Evolutionary conservation across 2,888 invertebrate species (phyloP).

Genomic region (Aleiodes alternator): DNA sequence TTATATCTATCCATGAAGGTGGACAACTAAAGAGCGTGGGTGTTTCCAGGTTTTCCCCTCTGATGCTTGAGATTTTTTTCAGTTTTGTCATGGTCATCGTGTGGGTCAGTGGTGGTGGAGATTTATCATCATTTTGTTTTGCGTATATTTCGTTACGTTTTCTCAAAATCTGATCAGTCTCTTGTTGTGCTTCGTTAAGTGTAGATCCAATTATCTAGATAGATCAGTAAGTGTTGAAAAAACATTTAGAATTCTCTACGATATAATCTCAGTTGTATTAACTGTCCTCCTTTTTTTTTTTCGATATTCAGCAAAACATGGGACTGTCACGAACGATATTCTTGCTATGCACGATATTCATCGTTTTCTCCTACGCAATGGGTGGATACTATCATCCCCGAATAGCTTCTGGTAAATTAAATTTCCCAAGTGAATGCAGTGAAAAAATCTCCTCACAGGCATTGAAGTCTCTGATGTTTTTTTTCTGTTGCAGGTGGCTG

Average conservation of each 20-base stretch:
- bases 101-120: constrained; percentile 18
- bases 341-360: constrained; percentile 57
- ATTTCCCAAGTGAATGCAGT: constrained; percentile 1
- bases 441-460: background rate
- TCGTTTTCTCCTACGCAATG: constrained; percentile 51
- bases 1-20: background rate
- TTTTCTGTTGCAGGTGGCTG: constrained; percentile 62
- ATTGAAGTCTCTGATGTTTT: background rate
- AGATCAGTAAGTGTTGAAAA: background rate
- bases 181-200: background rate
- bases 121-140: background rate
- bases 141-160: constrained; percentile 32
- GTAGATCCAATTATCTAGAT: background rate
- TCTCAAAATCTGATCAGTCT: background rate
- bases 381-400: constrained; percentile 55
- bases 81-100: constrained; percentile 2
- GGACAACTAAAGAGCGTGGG: background rate
- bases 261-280: background rate
- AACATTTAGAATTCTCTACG: constrained; percentile 2
- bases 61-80: background rate
- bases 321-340: constrained; percentile 58
- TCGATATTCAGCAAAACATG: constrained; percentile 55
- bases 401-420: constrained; percentile 60
- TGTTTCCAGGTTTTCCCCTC: constrained; percentile 13
- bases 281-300: constrained; percentile 28